A percentile compares a stretch with the other conserved stretches of the same genome.
These are phyloP conservation scores for Brachystomella parvula DNA, from an alignment of 1,140 invertebrate genomes.

Conservation along the genomic window DNA sequence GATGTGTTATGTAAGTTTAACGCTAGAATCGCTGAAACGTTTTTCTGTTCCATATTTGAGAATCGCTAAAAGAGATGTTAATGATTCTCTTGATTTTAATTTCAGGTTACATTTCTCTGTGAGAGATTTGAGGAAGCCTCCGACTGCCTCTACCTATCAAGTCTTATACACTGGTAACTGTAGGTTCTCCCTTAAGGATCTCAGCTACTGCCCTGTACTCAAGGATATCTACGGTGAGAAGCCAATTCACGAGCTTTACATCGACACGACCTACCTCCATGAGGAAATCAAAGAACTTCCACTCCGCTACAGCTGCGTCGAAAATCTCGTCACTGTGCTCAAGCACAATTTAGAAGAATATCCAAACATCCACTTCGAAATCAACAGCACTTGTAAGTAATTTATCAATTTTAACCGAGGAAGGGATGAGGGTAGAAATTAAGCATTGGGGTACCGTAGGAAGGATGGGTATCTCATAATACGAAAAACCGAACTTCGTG, in stretches of 20 bases:
- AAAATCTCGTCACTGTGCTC: not conserved
- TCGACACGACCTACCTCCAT: not conserved
- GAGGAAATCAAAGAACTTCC: not conserved
- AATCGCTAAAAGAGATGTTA: too few species aligned
- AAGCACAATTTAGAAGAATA: not conserved
- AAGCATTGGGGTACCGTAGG: too few species aligned
- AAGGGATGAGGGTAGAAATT: too few species aligned
- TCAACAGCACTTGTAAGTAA: too few species aligned
- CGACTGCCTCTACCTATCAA: not conserved
- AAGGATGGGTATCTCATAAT: too few species aligned
- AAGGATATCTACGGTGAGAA: not conserved
- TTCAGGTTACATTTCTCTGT: not conserved
- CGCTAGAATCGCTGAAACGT: too few species aligned
- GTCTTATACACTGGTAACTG: not conserved
- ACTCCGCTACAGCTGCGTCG: not conserved
- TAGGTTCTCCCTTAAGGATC: not conserved
- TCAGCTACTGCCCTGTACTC: not conserved
- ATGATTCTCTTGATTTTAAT: not conserved
- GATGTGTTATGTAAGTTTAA: not conserved
- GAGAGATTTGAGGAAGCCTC: not conserved
- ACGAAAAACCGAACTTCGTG: too few species aligned
- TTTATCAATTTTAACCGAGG: too few species aligned
- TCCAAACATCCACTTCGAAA: not conserved
- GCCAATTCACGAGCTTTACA: not conserved
- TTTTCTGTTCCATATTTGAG: too few species aligned